A percentile compares a stretch with the other conserved stretches of the same genome.
These are phyloP conservation scores for Lacerta bilineata DNA, from an alignment of 2,797 vertebrate genomes.

Conservation along the genomic window DNA sequence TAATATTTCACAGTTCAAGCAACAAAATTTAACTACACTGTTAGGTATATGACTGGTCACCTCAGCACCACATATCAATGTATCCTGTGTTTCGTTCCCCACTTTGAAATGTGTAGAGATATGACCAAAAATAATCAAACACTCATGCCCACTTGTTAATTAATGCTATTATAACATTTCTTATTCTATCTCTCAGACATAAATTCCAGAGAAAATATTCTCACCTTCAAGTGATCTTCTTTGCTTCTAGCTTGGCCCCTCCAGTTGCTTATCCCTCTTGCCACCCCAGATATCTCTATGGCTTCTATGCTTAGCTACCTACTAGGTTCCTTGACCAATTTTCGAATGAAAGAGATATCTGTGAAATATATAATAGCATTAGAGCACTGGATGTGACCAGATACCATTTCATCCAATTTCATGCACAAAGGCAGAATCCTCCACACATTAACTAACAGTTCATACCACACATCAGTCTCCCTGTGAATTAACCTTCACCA, in stretches of 20 bases:
- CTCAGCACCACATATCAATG: conserved; percentile 39
- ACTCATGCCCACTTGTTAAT: conserved; percentile 59
- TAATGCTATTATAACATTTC: conserved; percentile 45
- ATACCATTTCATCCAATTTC: conserved; percentile 50
- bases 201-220: not conserved
- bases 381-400: conserved; percentile 25
- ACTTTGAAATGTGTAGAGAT: conserved; percentile 40
- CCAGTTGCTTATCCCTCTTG: not conserved
- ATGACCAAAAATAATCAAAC: conserved; percentile 10
- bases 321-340: conserved; percentile 22
- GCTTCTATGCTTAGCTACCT: conserved; percentile 7
- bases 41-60: conserved; percentile 72
- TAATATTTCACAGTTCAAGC: conserved; percentile 82
- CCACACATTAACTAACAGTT: conserved; percentile 18
- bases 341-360: conserved; percentile 33
- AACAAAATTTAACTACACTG: conserved; percentile 79
- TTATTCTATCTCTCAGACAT: conserved; percentile 9
- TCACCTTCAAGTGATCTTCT: conserved; percentile 12
- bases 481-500: not conserved
- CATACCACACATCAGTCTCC: conserved; percentile 4
- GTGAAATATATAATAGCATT: conserved; percentile 41
- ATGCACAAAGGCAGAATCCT: conserved; percentile 23
- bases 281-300: conserved; percentile 6
- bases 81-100: conserved; percentile 63
- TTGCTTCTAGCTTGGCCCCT: not conserved